These are phyloP conservation scores for Platyscapa corneri DNA, from an alignment of 1,140 invertebrate species.

Conservation along the genomic window DNA sequence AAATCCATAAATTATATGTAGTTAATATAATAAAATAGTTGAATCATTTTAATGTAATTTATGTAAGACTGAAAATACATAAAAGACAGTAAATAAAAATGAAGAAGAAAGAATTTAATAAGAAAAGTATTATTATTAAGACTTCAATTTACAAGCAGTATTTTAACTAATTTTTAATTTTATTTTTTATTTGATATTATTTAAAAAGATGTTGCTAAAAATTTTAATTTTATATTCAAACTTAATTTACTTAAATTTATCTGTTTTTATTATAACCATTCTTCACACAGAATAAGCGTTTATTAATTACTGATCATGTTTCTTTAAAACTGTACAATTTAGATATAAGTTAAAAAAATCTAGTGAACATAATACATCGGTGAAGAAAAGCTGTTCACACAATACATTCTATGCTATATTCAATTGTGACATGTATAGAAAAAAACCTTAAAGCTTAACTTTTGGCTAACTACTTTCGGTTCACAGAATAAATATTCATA, in stretches of 20 bases:
- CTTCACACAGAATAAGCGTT: background rate
- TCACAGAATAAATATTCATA: background rate
- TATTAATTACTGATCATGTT: background rate
- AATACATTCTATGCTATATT: constrained; percentile 13
- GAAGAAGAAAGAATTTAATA: background rate
- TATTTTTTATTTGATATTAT: too few relatives aligned
- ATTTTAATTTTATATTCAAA: too few relatives aligned
- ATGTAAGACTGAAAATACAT: background rate
- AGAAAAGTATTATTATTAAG: background rate
- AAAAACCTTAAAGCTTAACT: constrained; percentile 30
- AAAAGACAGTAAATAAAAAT: background rate
- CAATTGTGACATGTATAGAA: background rate
- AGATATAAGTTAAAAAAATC: background rate
- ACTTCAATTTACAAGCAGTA: too few relatives aligned
- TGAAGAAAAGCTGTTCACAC: background rate
- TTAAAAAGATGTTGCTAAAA: too few relatives aligned
- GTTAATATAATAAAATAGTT: background rate
- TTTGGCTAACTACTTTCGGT: constrained; percentile 15
- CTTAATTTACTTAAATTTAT: background rate
- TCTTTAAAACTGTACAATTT: background rate
- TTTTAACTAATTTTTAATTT: too few relatives aligned
- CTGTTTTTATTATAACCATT: background rate
- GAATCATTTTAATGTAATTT: background rate
- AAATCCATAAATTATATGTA: constrained; percentile 23
- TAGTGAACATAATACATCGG: background rate